Conservation (phyloP, 2,113 vertebrate species). For the Ceyx cyanopectus region DNA sequence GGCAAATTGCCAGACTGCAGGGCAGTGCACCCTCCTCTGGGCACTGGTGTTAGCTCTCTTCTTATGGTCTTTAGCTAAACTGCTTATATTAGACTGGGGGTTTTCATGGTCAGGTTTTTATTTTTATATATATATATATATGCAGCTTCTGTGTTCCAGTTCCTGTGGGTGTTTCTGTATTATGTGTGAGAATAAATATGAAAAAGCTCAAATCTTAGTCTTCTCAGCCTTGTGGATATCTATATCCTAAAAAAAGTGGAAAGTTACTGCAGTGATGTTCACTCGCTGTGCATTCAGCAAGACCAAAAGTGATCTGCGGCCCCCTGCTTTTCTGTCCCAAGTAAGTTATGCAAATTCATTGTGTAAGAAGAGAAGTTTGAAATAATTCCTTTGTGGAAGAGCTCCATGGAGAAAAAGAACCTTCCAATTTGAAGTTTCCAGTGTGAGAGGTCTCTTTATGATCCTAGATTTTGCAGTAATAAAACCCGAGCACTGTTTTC, state of each 20-base stretch:
- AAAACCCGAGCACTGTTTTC: slow-evolving; percentile 39
- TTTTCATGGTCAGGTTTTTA: neutral
- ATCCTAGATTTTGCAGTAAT: slow-evolving; percentile 29
- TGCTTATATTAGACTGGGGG: neutral
- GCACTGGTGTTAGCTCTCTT: neutral
- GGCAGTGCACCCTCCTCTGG: neutral
- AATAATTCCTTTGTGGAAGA: neutral
- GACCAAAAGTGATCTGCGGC: neutral
- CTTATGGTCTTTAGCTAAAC: neutral
- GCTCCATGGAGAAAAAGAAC: neutral
- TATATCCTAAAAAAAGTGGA: neutral
- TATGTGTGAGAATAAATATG: neutral
- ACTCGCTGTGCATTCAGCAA: neutral
- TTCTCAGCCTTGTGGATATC: neutral
- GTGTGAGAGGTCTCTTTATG: slow-evolving; percentile 35
- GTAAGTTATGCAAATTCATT: neutral
- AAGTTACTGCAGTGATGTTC: neutral
- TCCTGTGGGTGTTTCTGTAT: neutral
- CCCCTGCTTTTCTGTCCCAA: neutral
- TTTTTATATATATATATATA: neutral
- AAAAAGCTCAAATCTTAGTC: neutral
- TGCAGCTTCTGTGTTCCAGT: neutral
- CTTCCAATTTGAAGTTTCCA: slow-evolving; percentile 13
- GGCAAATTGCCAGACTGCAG: accelerated
- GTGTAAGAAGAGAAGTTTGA: neutral